Conservation (phyloP, 2,797 vertebrate species). For the Sebastes ruberrimus region DNA sequence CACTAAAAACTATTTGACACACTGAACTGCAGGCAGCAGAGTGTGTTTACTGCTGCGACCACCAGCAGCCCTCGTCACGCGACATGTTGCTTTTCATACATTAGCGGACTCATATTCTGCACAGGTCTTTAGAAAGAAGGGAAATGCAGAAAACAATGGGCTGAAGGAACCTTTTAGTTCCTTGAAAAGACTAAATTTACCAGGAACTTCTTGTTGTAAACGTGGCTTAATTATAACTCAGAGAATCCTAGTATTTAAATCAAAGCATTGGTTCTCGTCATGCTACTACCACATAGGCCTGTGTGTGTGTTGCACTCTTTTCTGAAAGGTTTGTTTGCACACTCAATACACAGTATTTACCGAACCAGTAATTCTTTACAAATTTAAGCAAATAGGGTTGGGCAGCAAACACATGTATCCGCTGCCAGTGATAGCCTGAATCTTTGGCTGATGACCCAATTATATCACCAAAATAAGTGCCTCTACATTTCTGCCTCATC, state of each 20-base stretch:
- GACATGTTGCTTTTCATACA: too few relatives aligned
- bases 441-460: neutral
- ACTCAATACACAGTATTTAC: neutral
- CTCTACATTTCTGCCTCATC: slow-evolving; percentile 1
- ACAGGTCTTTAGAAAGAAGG: too few relatives aligned
- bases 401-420: neutral
- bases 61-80: too few relatives aligned
- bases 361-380: slow-evolving; percentile 2
- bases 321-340: neutral
- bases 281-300: neutral
- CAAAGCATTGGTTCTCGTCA: neutral
- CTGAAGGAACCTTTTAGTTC: too few relatives aligned
- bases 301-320: neutral
- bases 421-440: neutral
- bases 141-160: too few relatives aligned
- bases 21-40: too few relatives aligned
- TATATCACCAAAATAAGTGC: neutral
- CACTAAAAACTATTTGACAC: too few relatives aligned
- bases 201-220: too few relatives aligned
- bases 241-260: neutral
- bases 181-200: too few relatives aligned
- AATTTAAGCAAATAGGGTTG: slow-evolving; percentile 7
- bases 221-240: too few relatives aligned
- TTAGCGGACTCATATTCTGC: too few relatives aligned
- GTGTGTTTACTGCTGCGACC: too few relatives aligned